Conservation (phyloP, 2,113 vertebrate genomes). For the Cyphomyrus plagiostoma region DNA sequence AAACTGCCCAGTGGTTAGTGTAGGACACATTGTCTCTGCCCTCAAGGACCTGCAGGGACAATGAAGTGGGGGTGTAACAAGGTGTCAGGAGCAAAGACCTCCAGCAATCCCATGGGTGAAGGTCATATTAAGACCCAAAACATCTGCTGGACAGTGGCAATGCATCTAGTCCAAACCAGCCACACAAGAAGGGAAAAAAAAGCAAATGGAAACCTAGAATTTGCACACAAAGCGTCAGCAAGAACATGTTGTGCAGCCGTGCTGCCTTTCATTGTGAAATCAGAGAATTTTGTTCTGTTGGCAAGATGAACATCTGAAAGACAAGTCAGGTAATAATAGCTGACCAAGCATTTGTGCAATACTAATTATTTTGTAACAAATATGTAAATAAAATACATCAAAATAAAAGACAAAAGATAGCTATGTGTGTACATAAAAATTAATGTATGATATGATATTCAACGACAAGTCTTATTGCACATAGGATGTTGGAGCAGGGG, state of each 20-base stretch:
- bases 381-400: not conserved
- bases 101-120: not conserved
- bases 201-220: not conserved
- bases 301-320: not conserved
- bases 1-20: not conserved
- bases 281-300: not conserved
- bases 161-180: not conserved
- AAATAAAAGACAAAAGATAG: not conserved
- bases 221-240: not conserved
- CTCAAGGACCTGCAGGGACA: not conserved
- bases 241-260: not conserved
- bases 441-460: not conserved
- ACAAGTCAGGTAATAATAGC: not conserved
- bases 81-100: not conserved
- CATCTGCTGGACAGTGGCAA: not conserved
- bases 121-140: not conserved
- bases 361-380: not conserved
- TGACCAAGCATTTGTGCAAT: not conserved
- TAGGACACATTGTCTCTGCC: not conserved
- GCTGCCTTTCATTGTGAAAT: not conserved
- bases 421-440: not conserved
- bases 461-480: not conserved
- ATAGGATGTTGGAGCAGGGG: not conserved
- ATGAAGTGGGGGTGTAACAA: not conserved
- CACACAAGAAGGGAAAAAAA: not conserved